Evolutionary conservation across 2,888 invertebrate genomes (phyloP).

Genomic region (Lasioglossum oenotherae): DNA sequence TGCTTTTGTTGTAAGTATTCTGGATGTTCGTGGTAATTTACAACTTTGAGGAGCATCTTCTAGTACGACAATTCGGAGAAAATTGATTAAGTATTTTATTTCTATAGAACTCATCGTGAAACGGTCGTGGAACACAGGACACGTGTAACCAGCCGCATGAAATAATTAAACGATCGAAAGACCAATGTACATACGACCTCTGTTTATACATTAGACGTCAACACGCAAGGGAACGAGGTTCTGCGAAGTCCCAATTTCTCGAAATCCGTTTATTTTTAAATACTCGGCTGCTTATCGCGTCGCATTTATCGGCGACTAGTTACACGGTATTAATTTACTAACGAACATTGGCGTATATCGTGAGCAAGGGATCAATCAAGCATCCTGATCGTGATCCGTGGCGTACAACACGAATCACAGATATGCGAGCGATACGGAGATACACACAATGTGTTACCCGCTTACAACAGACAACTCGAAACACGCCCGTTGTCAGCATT

Average conservation of each 20-base stretch:
- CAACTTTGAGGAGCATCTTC: no score
- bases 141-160: not conserved
- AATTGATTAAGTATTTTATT: no score
- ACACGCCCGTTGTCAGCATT: not conserved
- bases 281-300: not conserved
- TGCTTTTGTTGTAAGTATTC: not conserved
- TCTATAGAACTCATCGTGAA: no score
- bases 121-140: not conserved
- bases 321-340: slow-evolving; percentile 6
- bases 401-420: not conserved
- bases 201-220: not conserved
- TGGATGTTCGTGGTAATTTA: not conserved
- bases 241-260: not conserved
- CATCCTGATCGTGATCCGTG: not conserved
- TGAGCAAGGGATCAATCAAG: not conserved
- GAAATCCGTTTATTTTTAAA: not conserved
- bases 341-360: slow-evolving; percentile 4
- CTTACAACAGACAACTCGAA: not conserved
- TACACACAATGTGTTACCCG: not conserved
- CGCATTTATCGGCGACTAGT: not conserved
- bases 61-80: no score
- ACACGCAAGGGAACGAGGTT: not conserved
- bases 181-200: not conserved
- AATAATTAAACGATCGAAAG: not conserved
- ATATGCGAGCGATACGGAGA: not conserved